Evolutionary conservation across 2,797 vertebrate species (phyloP).

Genomic region (Gastrophryne carolinensis): DNA sequence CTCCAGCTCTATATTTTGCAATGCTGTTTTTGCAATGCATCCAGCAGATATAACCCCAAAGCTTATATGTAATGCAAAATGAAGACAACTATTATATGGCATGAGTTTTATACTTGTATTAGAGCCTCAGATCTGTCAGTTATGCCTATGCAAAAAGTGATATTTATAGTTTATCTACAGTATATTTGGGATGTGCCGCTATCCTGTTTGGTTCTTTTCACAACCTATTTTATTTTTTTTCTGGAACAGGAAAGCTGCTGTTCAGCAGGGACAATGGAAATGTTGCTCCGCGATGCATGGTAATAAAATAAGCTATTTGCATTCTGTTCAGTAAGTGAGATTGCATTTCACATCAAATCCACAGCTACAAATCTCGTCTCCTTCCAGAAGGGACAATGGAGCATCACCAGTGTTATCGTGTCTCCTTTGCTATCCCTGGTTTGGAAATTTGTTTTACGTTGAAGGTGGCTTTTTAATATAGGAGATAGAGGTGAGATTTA

Average conservation of each 20-base stretch:
- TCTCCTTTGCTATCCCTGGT: background rate
- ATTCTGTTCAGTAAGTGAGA: conserved; percentile 2
- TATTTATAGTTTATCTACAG: no score
- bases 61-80: no score
- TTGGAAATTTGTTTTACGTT: background rate
- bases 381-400: background rate
- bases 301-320: background rate
- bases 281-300: background rate
- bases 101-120: no score
- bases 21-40: no score
- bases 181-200: no score
- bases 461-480: background rate
- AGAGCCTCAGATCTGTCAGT: no score
- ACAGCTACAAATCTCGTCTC: background rate
- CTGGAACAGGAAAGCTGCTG: background rate
- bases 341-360: background rate
- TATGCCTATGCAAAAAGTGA: no score
- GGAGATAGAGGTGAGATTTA: background rate
- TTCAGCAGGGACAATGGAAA: background rate
- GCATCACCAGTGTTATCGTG: background rate
- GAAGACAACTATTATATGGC: no score
- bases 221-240: no score
- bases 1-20: no score
- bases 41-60: no score
- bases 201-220: no score